Percentiles rank a stretch among this genome's conserved stretches.
Conservation (phyloP, 1,140 invertebrate genomes). For the Lamellibrachia luymesi region DNA sequence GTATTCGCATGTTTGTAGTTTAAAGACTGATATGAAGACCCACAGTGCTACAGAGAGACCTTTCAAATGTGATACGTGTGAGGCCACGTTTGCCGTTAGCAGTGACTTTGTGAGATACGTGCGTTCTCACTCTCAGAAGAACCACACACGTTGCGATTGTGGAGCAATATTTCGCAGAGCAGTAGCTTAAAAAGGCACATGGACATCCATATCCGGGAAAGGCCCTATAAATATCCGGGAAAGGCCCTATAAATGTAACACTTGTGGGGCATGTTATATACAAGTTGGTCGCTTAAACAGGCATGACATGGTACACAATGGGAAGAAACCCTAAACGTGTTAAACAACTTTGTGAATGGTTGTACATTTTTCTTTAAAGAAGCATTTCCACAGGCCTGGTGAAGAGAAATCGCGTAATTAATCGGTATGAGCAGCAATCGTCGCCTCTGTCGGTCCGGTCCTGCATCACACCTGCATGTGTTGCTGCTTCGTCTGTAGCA, state of each 20-base stretch:
- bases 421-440: too few relatives aligned
- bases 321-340: too few relatives aligned
- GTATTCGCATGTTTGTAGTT: not conserved
- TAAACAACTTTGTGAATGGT: too few relatives aligned
- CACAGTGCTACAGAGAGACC: not conserved
- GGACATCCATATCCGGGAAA: not conserved
- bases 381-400: too few relatives aligned
- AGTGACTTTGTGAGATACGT: not conserved
- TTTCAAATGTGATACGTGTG: not conserved
- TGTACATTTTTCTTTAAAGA: too few relatives aligned
- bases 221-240: not conserved
- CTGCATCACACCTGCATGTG: too few relatives aligned
- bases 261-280: not conserved
- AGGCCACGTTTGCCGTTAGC: not conserved
- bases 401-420: too few relatives aligned
- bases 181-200: not conserved
- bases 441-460: too few relatives aligned
- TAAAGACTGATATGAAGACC: too few relatives aligned
- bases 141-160: not conserved
- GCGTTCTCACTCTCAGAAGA: not conserved
- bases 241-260: not conserved
- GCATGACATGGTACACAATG: too few relatives aligned
- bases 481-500: too few relatives aligned
- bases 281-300: too few relatives aligned
- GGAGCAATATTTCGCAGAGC: not conserved